These are phyloP conservation scores for Scatophagus argus DNA, from an alignment of 2,113 vertebrate species.

Conservation along the genomic window DNA sequence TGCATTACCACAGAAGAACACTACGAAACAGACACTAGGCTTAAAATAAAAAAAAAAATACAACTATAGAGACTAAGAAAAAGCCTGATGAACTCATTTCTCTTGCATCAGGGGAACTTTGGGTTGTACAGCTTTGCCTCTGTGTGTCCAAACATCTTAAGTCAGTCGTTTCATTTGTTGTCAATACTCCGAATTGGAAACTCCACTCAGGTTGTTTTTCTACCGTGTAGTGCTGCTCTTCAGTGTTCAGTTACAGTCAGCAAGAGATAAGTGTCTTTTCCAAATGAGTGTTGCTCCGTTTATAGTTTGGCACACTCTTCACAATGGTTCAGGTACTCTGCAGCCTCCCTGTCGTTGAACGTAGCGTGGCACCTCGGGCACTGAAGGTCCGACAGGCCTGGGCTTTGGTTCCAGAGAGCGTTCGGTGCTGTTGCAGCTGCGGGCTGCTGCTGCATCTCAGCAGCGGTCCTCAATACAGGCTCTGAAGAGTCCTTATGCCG, in stretches of 20 bases:
- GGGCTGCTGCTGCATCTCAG: slow-evolving; percentile 62
- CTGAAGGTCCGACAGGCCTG: slow-evolving; percentile 85
- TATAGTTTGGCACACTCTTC: slow-evolving; percentile 86
- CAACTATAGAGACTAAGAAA: not conserved
- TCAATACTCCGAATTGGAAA: slow-evolving; percentile 42
- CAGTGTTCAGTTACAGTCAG: slow-evolving; percentile 74
- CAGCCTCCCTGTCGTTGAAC: slow-evolving; percentile 84
- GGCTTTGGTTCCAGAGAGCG: slow-evolving; percentile 49
- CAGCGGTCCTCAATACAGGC: slow-evolving; percentile 68
- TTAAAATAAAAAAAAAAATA: too few species aligned
- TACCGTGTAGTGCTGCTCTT: slow-evolving; percentile 71
- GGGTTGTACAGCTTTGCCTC: slow-evolving; percentile 37
- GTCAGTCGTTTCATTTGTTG: slow-evolving; percentile 55
- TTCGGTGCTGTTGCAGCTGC: slow-evolving; percentile 44
- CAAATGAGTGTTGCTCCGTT: slow-evolving; percentile 36
- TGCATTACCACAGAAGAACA: slow-evolving; percentile 29
- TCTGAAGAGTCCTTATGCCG: slow-evolving; percentile 66
- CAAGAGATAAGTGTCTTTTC: slow-evolving; percentile 21
- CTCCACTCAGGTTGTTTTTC: slow-evolving; percentile 44
- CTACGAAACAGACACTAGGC: slow-evolving; percentile 22
- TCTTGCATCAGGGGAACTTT: slow-evolving; percentile 39
- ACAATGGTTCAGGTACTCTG: slow-evolving; percentile 89
- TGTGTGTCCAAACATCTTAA: slow-evolving; percentile 34
- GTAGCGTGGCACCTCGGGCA: slow-evolving; percentile 89
- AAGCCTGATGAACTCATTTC: slow-evolving; percentile 20